Conservation (phyloP, 2,888 invertebrate species). For the Endomychus coccineus region DNA sequence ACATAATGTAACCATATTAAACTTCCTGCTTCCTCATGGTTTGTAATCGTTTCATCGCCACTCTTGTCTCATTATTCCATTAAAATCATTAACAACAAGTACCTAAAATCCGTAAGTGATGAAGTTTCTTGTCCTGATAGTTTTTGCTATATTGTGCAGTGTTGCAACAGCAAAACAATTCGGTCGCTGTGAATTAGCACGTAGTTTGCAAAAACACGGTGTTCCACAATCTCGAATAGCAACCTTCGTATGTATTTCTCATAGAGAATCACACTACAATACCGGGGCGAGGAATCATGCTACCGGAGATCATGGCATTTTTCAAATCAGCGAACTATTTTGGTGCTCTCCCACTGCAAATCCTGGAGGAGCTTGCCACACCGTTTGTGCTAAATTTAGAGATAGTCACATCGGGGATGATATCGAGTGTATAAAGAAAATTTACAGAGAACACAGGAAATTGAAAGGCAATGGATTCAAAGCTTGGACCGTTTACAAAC, state of each 20-base stretch:
- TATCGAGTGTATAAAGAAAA: slow-evolving; percentile 11
- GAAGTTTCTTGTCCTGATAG: no score
- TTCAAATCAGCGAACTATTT: slow-evolving; percentile 24
- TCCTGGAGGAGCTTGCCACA: slow-evolving; percentile 12
- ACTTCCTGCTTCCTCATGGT: no score
- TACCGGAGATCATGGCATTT: slow-evolving; percentile 24
- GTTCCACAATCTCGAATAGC: slow-evolving; percentile 43
- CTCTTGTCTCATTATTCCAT: no score
- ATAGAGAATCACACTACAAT: slow-evolving; percentile 24
- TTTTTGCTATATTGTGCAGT: no score
- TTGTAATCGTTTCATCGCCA: no score
- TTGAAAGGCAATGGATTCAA: slow-evolving; percentile 13
- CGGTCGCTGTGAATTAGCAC: slow-evolving; percentile 23
- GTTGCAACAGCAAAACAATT: slow-evolving; percentile 15
- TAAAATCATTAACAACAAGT: no score
- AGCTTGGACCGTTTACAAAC: slow-evolving; percentile 12
- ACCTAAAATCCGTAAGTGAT: no score
- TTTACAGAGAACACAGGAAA: slow-evolving; percentile 10
- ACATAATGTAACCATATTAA: no score
- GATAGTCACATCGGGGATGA: slow-evolving; percentile 11
- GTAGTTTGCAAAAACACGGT: slow-evolving; percentile 41
- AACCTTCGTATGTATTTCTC: slow-evolving; percentile 23
- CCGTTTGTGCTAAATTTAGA: slow-evolving; percentile 10
- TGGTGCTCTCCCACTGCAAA: slow-evolving; percentile 17
- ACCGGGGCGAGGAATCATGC: slow-evolving; percentile 21